These are phyloP conservation scores for Grallaria varia DNA, from an alignment of 2,113 vertebrate species.

Conservation along the genomic window DNA sequence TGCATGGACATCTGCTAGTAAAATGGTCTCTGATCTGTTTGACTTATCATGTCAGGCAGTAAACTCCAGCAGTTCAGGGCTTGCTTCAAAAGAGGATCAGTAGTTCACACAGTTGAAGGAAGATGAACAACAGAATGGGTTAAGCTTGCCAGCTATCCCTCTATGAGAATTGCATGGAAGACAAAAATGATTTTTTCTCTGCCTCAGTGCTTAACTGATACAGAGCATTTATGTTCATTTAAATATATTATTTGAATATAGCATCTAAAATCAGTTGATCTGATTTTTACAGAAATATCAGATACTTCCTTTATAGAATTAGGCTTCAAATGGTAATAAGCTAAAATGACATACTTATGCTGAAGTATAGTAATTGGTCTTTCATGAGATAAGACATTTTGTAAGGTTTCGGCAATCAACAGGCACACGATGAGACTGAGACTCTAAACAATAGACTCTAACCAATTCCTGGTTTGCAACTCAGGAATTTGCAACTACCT, in stretches of 20 bases:
- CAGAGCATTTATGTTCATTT: neutral
- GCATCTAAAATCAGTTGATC: neutral
- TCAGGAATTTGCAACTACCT: neutral
- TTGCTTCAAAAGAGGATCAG: neutral
- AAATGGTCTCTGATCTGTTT: neutral
- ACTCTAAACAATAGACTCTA: no score
- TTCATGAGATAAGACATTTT: neutral
- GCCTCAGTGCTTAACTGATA: neutral
- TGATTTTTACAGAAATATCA: neutral
- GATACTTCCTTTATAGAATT: neutral
- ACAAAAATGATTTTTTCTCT: neutral
- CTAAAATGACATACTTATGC: neutral
- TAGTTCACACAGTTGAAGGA: neutral
- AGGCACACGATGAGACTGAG: neutral
- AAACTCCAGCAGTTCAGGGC: neutral
- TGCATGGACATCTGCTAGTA: neutral
- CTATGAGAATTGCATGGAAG: neutral
- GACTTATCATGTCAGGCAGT: neutral
- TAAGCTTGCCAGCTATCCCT: neutral
- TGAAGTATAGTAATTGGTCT: neutral
- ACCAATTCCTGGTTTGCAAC: neutral
- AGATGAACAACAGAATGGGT: neutral
- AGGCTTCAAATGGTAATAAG: neutral
- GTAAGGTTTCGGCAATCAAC: neutral
- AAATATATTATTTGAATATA: neutral